Evolutionary conservation across 2,113 vertebrate genomes (phyloP).

Genomic region (Sturnus vulgaris): DNA sequence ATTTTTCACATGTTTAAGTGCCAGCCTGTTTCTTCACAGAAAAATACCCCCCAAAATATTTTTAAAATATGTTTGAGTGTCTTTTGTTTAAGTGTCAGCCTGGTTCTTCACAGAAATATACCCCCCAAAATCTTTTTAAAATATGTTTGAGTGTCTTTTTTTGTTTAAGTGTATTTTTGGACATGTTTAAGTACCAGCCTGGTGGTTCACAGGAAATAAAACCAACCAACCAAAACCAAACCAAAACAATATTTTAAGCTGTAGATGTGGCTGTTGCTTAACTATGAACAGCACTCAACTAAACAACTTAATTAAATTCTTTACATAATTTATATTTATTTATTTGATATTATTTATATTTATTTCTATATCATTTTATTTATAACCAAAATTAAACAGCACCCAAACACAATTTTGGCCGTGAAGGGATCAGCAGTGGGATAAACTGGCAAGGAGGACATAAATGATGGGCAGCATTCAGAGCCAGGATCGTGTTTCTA

Average conservation of each 20-base stretch:
- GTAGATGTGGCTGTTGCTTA: not conserved
- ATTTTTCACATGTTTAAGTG: not conserved
- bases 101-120: not conserved
- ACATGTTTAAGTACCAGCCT: too few species aligned
- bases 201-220: not conserved
- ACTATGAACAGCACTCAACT: too few species aligned
- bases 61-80: too few species aligned
- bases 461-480: not conserved
- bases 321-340: too few species aligned
- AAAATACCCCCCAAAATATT: too few species aligned
- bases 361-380: too few species aligned
- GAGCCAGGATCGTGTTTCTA: accelerated
- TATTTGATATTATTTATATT: too few species aligned
- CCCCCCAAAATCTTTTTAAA: too few species aligned
- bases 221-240: not conserved
- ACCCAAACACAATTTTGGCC: not conserved
- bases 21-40: not conserved
- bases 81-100: not conserved
- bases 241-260: not conserved
- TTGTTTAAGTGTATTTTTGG: not conserved
- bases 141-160: too few species aligned
- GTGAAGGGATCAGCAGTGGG: not conserved
- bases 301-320: too few species aligned
- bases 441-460: not conserved
- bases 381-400: not conserved